Evolutionary conservation across 2,797 vertebrate species (phyloP).

Genomic region (Tapirus indicus): DNA sequence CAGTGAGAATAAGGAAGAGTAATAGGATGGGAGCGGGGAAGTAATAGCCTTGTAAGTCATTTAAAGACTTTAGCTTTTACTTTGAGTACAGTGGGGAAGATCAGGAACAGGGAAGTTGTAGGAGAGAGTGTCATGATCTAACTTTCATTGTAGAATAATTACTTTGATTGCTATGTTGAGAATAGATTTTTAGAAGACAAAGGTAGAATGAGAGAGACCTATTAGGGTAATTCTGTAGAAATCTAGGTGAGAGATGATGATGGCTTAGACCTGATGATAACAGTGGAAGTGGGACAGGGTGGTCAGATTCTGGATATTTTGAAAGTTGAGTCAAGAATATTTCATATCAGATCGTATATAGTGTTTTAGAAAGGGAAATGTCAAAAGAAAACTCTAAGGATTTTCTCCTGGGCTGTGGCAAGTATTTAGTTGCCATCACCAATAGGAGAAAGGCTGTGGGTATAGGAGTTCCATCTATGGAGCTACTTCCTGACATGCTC

Average conservation of each 20-base stretch:
- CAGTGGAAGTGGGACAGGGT: not conserved
- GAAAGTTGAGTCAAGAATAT: not conserved
- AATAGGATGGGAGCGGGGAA: rapidly evolving
- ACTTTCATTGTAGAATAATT: not conserved
- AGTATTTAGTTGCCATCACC: not conserved
- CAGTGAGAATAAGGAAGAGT: not conserved
- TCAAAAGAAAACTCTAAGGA: not conserved
- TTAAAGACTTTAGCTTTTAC: not conserved
- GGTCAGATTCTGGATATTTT: not conserved
- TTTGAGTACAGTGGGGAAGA: not conserved
- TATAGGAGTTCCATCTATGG: not conserved
- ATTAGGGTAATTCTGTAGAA: not conserved
- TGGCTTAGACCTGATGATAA: too few relatives aligned
- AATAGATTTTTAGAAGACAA: not conserved
- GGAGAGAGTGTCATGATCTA: not conserved
- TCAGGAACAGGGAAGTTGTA: not conserved
- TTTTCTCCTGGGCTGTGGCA: not conserved
- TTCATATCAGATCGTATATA: not conserved
- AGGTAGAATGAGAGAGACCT: not conserved
- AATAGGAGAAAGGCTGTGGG: not conserved
- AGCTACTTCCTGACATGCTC: not conserved
- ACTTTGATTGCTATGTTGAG: not conserved
- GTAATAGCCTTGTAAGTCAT: not conserved
- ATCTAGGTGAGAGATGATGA: not conserved
- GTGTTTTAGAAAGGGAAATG: not conserved